phyloP scores from a whole-genome alignment of 2,113 vertebrate genomes.

The Electrona antarctica region DNA sequence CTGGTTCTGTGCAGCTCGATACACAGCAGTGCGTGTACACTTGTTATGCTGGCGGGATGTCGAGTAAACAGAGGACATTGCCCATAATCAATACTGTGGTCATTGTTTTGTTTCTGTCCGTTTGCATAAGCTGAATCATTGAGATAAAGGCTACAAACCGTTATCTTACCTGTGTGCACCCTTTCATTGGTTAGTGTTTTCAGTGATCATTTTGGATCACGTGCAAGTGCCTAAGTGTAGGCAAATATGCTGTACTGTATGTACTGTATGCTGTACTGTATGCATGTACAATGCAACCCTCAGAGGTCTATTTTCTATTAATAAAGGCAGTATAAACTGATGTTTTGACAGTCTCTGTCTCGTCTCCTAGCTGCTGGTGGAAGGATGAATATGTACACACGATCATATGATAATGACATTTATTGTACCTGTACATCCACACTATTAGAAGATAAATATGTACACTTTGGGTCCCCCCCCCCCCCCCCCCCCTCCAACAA shows the following conservation, averaged over 20 bases:
- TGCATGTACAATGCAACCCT: conserved; percentile 69
- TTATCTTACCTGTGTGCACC: conserved; percentile 46
- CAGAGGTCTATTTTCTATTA: conserved; percentile 76
- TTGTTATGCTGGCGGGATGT: conserved; percentile 48
- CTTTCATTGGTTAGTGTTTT: not conserved
- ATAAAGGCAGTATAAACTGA: conserved; percentile 71
- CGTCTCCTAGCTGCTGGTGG: not conserved
- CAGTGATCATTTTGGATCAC: conserved; percentile 40
- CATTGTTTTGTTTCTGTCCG: conserved; percentile 44
- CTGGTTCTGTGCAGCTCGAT: conserved; percentile 45
- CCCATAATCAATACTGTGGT: conserved; percentile 30
- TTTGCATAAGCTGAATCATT: conserved; percentile 62
- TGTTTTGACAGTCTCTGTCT: not conserved
- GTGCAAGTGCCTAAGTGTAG: conserved; percentile 44
- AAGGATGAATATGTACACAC: not conserved
- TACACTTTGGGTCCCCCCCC: not conserved
- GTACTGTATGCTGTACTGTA: conserved; percentile 50
- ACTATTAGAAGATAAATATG: conserved; percentile 40
- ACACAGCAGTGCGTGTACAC: conserved; percentile 30
- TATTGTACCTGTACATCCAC: conserved; percentile 36
- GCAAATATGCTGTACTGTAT: conserved; percentile 55
- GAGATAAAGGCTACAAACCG: conserved; percentile 37
- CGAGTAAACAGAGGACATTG: conserved; percentile 28
- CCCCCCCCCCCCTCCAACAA: conserved; percentile 2
- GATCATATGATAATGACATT: conserved; percentile 26